Evolutionary conservation across 2,797 vertebrate species (phyloP).

Genomic region (Mus minutoides): DNA sequence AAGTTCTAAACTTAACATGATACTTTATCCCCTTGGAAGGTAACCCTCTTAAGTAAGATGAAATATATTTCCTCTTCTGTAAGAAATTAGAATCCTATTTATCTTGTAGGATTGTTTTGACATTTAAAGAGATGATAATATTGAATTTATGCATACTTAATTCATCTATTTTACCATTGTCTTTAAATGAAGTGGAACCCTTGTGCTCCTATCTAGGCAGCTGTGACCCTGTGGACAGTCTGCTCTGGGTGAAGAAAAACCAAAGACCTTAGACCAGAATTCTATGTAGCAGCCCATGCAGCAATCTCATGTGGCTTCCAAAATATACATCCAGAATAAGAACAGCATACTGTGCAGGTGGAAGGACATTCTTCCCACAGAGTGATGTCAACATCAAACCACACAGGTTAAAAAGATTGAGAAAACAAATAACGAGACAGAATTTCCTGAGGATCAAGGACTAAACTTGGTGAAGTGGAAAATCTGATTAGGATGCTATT

Average conservation of each 20-base stretch:
- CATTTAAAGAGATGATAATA: neutral
- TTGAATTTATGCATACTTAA: neutral
- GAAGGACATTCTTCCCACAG: neutral
- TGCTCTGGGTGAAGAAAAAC: neutral
- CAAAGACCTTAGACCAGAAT: neutral
- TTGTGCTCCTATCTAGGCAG: neutral
- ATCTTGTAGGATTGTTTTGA: neutral
- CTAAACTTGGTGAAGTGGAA: constrained; percentile 62
- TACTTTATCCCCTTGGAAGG: neutral
- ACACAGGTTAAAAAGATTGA: neutral
- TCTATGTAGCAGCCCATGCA: neutral
- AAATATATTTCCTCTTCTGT: neutral
- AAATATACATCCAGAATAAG: constrained; percentile 17
- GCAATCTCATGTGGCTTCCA: neutral
- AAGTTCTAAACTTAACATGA: neutral
- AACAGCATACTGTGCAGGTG: neutral
- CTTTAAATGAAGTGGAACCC: neutral
- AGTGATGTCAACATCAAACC: neutral
- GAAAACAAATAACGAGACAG: constrained; percentile 57
- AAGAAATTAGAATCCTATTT: neutral
- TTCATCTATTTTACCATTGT: neutral
- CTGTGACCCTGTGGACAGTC: neutral
- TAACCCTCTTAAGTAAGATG: neutral
- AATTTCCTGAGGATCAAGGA: constrained; percentile 65
- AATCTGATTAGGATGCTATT: constrained; percentile 79